A percentile compares a stretch with the other conserved stretches of the same genome.
Evolutionary conservation across 2,113 vertebrate genomes (phyloP).

Genomic region (Phrynosoma platyrhinos): DNA sequence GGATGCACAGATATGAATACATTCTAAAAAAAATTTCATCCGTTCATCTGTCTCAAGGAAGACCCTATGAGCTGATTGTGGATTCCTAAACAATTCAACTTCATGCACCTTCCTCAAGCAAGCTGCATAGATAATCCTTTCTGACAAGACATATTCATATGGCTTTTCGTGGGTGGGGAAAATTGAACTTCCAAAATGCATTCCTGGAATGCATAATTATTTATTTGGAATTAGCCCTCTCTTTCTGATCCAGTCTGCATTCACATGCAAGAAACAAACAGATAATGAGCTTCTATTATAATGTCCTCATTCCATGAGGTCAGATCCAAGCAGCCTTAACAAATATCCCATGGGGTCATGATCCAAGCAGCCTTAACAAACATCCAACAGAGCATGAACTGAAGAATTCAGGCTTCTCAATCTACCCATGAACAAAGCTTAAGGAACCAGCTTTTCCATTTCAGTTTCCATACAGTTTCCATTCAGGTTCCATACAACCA

Average conservation of each 20-base stretch:
- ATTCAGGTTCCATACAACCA: too few species aligned
- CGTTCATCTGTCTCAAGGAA: not conserved
- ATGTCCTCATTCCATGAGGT: slow-evolving; percentile 21
- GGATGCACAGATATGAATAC: not conserved
- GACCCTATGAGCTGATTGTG: not conserved
- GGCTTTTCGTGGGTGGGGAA: not conserved
- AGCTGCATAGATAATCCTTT: not conserved
- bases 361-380: not conserved
- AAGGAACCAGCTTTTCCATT: too few species aligned
- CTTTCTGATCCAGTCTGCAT: not conserved
- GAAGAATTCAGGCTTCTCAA: slow-evolving; percentile 1
- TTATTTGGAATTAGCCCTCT: not conserved
- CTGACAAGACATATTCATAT: not conserved
- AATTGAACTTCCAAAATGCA: not conserved
- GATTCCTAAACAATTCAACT: not conserved
- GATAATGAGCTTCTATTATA: not conserved
- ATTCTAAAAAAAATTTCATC: not conserved
- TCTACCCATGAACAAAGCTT: not conserved
- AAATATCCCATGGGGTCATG: slow-evolving; percentile 14
- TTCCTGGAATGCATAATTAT: not conserved
- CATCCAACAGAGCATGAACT: slow-evolving; percentile 37
- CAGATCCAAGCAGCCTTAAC: not conserved
- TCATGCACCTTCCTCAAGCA: not conserved
- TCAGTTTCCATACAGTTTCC: too few species aligned
- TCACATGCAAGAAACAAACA: not conserved